These are phyloP conservation scores for Macaca mulatta DNA, from an alignment of 2,113 vertebrate species.

Conservation along the genomic window DNA sequence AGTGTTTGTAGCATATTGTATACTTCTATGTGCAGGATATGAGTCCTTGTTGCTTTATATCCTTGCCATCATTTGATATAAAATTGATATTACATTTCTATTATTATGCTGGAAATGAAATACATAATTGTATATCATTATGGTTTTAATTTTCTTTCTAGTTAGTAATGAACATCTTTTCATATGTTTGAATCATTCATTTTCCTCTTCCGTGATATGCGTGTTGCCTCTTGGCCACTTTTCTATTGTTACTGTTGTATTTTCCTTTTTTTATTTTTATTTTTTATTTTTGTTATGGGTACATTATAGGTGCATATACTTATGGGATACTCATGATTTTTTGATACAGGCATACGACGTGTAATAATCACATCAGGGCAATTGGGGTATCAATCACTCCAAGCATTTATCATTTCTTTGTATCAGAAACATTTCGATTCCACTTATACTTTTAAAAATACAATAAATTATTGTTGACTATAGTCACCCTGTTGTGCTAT, in stretches of 20 bases:
- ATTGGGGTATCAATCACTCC: too few species aligned
- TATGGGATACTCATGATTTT: too few species aligned
- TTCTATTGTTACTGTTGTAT: not conserved
- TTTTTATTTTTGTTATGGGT: too few species aligned
- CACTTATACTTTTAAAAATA: too few species aligned
- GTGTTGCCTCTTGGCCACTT: not conserved
- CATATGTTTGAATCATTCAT: not conserved
- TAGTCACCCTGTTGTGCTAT: too few species aligned
- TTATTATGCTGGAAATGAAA: not conserved
- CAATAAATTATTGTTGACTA: too few species aligned
- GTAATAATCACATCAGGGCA: too few species aligned
- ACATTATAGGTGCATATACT: too few species aligned
- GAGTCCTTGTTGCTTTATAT: not conserved
- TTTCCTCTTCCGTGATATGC: slow-evolving; percentile 14
- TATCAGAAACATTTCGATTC: too few species aligned
- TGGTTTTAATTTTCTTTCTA: slow-evolving; percentile 49
- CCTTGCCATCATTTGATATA: slow-evolving; percentile 26
- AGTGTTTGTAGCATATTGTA: not conserved
- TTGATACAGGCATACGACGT: too few species aligned
- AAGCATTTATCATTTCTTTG: too few species aligned
- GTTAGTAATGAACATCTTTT: slow-evolving; percentile 36
- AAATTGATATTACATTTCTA: slow-evolving; percentile 52
- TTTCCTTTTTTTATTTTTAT: too few species aligned
- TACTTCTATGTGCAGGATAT: not conserved
- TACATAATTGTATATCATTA: not conserved